phyloP scores from a whole-genome alignment of 2,797 vertebrate genomes.

The Vultur gryphus region DNA sequence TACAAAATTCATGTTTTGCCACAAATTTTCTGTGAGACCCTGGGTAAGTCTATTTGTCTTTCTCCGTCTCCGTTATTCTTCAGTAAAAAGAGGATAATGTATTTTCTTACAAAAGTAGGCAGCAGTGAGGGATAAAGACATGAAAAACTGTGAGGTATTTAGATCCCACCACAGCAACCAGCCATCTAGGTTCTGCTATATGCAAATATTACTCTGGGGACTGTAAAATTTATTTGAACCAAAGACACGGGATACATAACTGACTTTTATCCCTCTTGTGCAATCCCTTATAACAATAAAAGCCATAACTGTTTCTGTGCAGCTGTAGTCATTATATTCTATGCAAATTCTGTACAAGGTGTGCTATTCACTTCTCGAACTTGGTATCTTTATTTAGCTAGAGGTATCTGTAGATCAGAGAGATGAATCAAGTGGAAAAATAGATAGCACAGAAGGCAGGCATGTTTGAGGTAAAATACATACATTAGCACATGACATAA shows the following conservation, averaged over 20 bases:
- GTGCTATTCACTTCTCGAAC: not conserved
- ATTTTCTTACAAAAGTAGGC: not conserved
- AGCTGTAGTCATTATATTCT: not conserved
- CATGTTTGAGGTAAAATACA: not conserved
- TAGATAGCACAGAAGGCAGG: not conserved
- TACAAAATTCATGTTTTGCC: not conserved
- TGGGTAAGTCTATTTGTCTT: not conserved
- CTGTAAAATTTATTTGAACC: not conserved
- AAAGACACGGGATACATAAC: not conserved
- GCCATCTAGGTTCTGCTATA: not conserved
- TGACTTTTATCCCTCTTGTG: not conserved
- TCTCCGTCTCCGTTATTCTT: not conserved
- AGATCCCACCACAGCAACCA: not conserved
- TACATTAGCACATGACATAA: not conserved
- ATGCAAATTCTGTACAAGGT: not conserved
- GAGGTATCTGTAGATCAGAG: not conserved
- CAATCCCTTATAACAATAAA: not conserved
- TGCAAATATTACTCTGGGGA: not conserved
- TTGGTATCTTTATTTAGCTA: not conserved
- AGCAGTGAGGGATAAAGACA: not conserved
- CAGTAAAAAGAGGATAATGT: not conserved
- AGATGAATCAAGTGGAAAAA: not conserved
- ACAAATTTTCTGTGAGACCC: not conserved
- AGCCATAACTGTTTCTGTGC: not conserved
- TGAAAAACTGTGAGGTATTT: not conserved